Conservation (phyloP, 2,888 invertebrate species). For the Iselma pallidipennis region DNA sequence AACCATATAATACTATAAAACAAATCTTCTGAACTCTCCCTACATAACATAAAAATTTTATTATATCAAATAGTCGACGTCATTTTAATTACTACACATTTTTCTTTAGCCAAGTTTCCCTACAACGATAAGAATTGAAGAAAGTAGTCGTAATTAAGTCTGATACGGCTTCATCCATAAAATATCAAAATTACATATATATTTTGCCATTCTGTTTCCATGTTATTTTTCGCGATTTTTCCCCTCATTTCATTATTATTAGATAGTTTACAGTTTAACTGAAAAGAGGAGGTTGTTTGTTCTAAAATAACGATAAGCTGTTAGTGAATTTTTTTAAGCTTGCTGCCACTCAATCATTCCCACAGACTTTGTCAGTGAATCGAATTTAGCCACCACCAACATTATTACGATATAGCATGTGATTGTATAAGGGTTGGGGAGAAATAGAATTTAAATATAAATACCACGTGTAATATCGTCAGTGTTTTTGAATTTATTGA, state of each 20-base stretch:
- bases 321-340: slow-evolving; percentile 22
- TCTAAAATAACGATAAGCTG: slow-evolving; percentile 19
- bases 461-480: background rate
- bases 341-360: slow-evolving; percentile 27
- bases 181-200: background rate
- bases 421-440: slow-evolving; percentile 12
- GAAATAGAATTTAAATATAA: background rate
- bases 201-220: background rate
- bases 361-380: background rate
- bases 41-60: background rate
- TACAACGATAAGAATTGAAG: background rate
- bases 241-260: background rate
- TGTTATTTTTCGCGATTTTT: background rate
- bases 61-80: background rate
- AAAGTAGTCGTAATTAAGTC: no score
- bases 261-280: slow-evolving; percentile 14
- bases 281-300: slow-evolving; percentile 6
- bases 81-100: background rate
- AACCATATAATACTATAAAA: slow-evolving; percentile 13
- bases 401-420: slow-evolving; percentile 35
- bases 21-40: background rate
- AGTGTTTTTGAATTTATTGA: background rate
- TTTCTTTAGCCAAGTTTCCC: no score
- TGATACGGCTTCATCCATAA: no score
- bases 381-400: slow-evolving; percentile 12